These are phyloP conservation scores for Scaptomyza hsui DNA, from an alignment of 1,140 invertebrate species.

Conservation along the genomic window DNA sequence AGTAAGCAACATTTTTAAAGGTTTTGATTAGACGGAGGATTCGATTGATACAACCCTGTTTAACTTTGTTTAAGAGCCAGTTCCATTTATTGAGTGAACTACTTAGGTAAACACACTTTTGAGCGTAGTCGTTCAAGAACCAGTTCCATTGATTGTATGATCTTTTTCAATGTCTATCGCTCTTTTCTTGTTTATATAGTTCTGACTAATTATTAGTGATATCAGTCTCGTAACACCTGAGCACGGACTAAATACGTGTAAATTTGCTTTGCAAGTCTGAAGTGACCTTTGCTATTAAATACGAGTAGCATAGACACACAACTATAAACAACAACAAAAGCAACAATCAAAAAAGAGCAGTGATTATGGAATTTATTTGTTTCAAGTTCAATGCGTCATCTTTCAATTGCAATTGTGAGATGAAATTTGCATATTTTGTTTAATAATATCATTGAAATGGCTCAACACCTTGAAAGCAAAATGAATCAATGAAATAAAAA, in stretches of 20 bases:
- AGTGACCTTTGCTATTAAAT: slow-evolving; percentile 28
- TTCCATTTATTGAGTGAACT: no score
- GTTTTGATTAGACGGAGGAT: no score
- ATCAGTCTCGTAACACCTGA: neutral
- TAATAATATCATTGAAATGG: neutral
- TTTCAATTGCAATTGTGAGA: slow-evolving; percentile 43
- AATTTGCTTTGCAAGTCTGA: slow-evolving; percentile 10
- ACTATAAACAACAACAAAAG: slow-evolving; percentile 28
- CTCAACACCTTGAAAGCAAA: no score
- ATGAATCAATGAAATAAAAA: no score
- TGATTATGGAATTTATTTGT: slow-evolving; percentile 40
- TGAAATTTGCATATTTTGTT: slow-evolving; percentile 23
- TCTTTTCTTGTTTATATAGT: neutral
- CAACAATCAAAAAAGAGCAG: slow-evolving; percentile 28
- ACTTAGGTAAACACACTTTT: no score
- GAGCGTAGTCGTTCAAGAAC: no score
- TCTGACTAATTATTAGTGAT: neutral
- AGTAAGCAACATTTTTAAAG: no score
- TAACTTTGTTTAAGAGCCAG: no score
- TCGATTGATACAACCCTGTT: no score
- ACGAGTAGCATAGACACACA: slow-evolving; percentile 15
- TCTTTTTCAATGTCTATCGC: neutral
- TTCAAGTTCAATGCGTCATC: no score
- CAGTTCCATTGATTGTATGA: neutral
- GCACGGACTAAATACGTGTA: slow-evolving; percentile 2